A percentile compares a stretch with the other conserved stretches of the same genome.
These are phyloP conservation scores for Nebria brevicollis DNA, from an alignment of 2,888 invertebrate genomes.

Conservation along the genomic window DNA sequence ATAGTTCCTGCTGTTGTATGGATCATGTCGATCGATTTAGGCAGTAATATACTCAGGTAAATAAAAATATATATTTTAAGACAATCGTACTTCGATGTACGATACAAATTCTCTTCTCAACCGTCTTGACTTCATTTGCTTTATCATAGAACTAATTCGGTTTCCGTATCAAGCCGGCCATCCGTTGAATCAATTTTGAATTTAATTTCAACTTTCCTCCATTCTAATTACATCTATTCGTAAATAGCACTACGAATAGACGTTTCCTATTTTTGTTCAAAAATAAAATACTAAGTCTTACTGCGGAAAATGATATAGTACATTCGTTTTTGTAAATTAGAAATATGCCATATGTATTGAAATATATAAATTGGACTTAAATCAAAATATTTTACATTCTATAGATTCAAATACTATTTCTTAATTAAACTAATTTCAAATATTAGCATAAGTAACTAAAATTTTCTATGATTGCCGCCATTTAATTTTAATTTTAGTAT, in stretches of 20 bases:
- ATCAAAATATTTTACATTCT: no score
- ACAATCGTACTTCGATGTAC: constrained; percentile 21
- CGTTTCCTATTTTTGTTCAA: background rate
- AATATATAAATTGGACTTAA: no score
- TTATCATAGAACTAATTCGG: constrained; percentile 23
- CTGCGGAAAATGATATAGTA: no score
- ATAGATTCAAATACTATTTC: no score
- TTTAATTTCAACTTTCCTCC: background rate
- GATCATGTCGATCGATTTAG: constrained; percentile 18
- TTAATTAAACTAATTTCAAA: no score
- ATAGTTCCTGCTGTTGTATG: background rate
- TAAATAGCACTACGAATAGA: background rate
- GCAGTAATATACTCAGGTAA: background rate
- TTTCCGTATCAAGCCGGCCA: background rate
- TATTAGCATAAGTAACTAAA: no score
- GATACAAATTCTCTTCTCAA: background rate
- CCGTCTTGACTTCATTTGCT: background rate
- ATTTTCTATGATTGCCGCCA: no score
- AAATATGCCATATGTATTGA: no score
- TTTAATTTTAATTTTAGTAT: no score
- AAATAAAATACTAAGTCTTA: no score
- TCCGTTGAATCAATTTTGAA: background rate
- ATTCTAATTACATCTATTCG: background rate
- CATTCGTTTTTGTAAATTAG: background rate
- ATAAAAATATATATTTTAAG: background rate